Evolutionary conservation across 2,797 vertebrate species (phyloP), one percentile per base, ranked within the genome.

Genomic region (Leucoraja ocellata): DNA sequence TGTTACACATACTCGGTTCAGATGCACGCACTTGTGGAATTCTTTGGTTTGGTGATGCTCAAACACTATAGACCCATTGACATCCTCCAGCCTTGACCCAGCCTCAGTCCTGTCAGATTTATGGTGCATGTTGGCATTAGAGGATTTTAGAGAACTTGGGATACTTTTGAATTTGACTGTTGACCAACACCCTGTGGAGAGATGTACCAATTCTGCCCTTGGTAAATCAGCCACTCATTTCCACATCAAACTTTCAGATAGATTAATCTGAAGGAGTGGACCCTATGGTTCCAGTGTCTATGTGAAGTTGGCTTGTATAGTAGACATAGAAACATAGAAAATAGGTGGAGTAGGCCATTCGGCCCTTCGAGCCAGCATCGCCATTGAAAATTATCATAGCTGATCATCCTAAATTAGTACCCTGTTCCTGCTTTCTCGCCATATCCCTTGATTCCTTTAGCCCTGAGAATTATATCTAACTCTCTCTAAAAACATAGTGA

Each of bases 21-120:
- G 94, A 95, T 93, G n/a, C 94, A 93, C 6, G 39, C 93, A 94
- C 93, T 94, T 95, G 94, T 95, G 94, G 95, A 97, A 97, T 96
- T 95, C 95, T 94, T 94, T 94, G 94, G 94, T 94, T 94, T 94
- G 32, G 83, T 93, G 94, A 95, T 94, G 94, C 94, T 95, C 94
- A 94, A 93, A 93, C 93, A 93, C 93, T 94, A 93, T 95, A 94
- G 94, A 94, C 94, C 96, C 95, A 95, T 94, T 94, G 94, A 94
- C 93, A 94, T 88, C 93, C 28, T 39, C 73, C 74, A 93, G 14
- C 73, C 94, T 77, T 76, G 88, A 11, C 63, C 65, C 71, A 73
- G 71, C 1, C 18, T 73, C 21, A 73, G 4, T 73, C 71, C 16
- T 78, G 77, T 16, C 77, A 78, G 77, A 36, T 16, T 16, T 78